Evolutionary conservation across 1,140 invertebrate genomes (phyloP).

Genomic region (Drosophila melanogaster): Release_6_plus_ISO1_MT NT_033779.5:3011501-3012000

Average conservation of each 20-base stretch:
- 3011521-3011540: slow-evolving; percentile 19
- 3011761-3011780: background rate
- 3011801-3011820: slow-evolving; percentile 71
- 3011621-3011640: no score
- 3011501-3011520: slow-evolving; percentile 22
- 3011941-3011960: slow-evolving; percentile 27
- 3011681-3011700: no score
- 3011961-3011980: slow-evolving; percentile 11
- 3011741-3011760: background rate
- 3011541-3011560: slow-evolving; percentile 41
- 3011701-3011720: background rate
- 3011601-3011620: background rate
- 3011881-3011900: slow-evolving; percentile 82
- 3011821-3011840: slow-evolving; percentile 41
- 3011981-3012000: slow-evolving; percentile 11
- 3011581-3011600: background rate
- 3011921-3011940: slow-evolving; percentile 61
- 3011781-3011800: slow-evolving; percentile 34
- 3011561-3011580: slow-evolving; percentile 36
- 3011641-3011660: no score
- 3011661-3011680: no score
- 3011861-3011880: slow-evolving; percentile 82
- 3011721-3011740: background rate
- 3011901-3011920: slow-evolving; percentile 78
- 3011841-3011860: slow-evolving; percentile 70